Conservation (phyloP, 1,140 invertebrate genomes). For the Zophobas morio region DNA sequence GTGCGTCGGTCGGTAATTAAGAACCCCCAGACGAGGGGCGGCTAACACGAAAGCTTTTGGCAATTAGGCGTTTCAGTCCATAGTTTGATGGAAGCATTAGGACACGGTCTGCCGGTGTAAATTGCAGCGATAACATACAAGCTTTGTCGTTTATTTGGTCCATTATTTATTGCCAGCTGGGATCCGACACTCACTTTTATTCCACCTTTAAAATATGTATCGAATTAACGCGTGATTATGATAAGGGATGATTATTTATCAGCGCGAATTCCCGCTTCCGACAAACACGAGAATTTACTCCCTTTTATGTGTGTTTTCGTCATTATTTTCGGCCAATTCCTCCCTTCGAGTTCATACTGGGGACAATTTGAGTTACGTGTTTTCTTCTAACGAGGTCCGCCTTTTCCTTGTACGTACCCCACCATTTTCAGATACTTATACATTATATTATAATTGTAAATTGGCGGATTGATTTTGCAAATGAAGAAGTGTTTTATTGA, state of each 20-base stretch:
- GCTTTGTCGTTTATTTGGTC: conserved; percentile 27
- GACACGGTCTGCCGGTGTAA: conserved; percentile 47
- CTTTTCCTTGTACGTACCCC: conserved; percentile 54
- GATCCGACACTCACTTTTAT: conserved; percentile 11
- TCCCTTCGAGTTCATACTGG: conserved; percentile 37
- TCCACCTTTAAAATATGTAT: neutral
- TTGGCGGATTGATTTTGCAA: conserved; percentile 29
- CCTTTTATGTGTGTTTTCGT: conserved; percentile 7
- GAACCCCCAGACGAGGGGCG: conserved; percentile 55
- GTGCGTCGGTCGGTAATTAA: conserved; percentile 56
- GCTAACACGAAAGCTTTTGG: conserved; percentile 63
- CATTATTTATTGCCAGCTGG: conserved; percentile 16
- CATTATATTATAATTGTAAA: conserved; percentile 43
- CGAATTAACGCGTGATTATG: conserved; percentile 17
- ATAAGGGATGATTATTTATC: conserved; percentile 24
- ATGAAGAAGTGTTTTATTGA: conserved; percentile 20
- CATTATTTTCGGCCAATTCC: conserved; percentile 10
- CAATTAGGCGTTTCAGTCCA: conserved; percentile 62
- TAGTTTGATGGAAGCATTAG: conserved; percentile 62
- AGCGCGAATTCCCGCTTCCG: neutral
- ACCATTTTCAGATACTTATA: conserved; percentile 52
- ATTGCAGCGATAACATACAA: conserved; percentile 50
- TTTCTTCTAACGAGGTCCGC: conserved; percentile 56
- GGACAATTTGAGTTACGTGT: conserved; percentile 52
- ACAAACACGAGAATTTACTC: conserved; percentile 11